phyloP scores from a whole-genome alignment of 2,797 vertebrate genomes.

The Sebastes diploproa region DNA sequence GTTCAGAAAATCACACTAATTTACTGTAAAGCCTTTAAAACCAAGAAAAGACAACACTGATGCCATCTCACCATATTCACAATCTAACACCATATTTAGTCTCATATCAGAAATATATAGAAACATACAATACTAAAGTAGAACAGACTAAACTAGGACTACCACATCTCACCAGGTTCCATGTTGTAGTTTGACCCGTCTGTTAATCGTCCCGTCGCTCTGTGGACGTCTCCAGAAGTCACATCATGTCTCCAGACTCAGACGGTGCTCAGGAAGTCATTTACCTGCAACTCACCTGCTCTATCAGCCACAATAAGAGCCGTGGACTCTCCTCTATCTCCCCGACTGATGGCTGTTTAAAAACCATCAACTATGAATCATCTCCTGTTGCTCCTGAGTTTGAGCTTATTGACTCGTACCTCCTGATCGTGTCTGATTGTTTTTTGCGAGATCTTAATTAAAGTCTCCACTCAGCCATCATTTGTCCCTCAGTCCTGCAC shows the following conservation, averaged over 20 bases:
- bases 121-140: no score
- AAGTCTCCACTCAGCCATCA: constrained; percentile 58
- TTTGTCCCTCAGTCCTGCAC: constrained; percentile 66
- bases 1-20: no score
- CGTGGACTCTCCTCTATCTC: not conserved
- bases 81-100: no score
- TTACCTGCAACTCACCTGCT: constrained; percentile 50
- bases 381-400: constrained; percentile 56
- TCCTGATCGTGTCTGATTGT: constrained; percentile 76
- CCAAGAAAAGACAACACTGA: no score
- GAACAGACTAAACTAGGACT: no score
- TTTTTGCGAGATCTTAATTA: constrained; percentile 73
- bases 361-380: constrained; percentile 64
- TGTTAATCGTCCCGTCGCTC: not conserved
- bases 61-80: no score
- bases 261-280: constrained; percentile 36
- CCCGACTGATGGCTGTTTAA: constrained; percentile 46
- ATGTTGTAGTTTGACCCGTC: constrained; percentile 9
- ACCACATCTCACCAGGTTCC: not conserved
- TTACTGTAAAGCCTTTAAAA: no score
- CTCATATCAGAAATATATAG: no score
- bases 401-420: constrained; percentile 62
- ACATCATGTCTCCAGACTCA: constrained; percentile 6
- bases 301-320: constrained; percentile 38
- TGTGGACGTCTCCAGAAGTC: constrained; percentile 16